phyloP scores from a whole-genome alignment of 1,140 invertebrate species.

The Ruditapes philippinarum region DNA sequence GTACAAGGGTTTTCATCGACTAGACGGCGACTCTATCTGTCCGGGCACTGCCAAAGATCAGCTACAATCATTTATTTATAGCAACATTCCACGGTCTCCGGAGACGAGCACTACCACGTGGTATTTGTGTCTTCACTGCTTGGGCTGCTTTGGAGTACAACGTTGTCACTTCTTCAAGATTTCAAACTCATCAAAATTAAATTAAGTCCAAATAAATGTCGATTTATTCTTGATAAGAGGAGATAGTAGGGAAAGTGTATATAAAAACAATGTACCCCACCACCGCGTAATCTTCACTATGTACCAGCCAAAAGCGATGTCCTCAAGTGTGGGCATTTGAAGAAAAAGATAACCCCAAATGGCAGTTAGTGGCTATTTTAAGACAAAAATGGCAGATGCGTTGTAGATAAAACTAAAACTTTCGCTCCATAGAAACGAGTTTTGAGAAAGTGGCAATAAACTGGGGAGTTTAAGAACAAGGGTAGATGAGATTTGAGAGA shows the following conservation, averaged over 20 bases:
- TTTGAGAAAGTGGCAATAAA: constrained; percentile 56
- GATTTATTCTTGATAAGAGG: constrained; percentile 52
- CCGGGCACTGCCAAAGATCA: constrained; percentile 30
- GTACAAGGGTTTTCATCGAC: constrained; percentile 54
- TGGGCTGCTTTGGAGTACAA: constrained; percentile 40
- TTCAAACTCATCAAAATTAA: constrained; percentile 50
- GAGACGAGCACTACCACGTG: constrained; percentile 44
- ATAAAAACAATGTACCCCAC: constrained; percentile 47
- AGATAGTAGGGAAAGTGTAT: constrained; percentile 54
- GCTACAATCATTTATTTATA: constrained; percentile 66
- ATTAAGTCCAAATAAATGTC: constrained; percentile 63
- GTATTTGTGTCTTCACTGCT: constrained; percentile 37
- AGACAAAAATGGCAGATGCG: background rate
- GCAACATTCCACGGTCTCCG: constrained; percentile 53
- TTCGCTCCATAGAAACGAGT: background rate
- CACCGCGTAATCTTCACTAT: background rate
- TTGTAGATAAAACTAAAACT: constrained; percentile 16
- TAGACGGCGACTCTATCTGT: constrained; percentile 56
- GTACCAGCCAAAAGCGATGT: background rate
- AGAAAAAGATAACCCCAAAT: constrained; percentile 13
- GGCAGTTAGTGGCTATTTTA: constrained; percentile 1
- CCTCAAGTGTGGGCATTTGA: constrained; percentile 10
- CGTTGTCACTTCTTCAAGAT: constrained; percentile 32
- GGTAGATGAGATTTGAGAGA: constrained; percentile 34
- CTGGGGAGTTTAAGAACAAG: constrained; percentile 36